Base-by-base conservation (phyloP, 2,888 invertebrate species). In the Melikaiella ostensackeni region DNA sequence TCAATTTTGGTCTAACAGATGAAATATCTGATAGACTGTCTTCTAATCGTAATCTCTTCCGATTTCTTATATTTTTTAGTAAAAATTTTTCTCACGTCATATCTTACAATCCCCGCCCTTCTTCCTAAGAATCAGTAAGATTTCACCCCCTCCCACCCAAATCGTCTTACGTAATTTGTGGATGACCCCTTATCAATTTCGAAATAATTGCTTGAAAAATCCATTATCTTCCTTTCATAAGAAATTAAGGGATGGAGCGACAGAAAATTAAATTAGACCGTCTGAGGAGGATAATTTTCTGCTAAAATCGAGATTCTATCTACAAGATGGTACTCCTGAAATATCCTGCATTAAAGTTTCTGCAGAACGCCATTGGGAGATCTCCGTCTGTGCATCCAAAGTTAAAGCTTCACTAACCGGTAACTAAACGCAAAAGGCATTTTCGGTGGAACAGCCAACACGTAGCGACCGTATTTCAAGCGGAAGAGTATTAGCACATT, bases 381-480 rank as follows among this genome's bases (percentile, higher is more conserved):
- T 33, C 16, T 19, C 9, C n/a, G 30, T 30, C 16, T 19, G 61
- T 30, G 27, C 30, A 61, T 61, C 9, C 19, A 61, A 33, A 33
- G 61, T 61, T 19, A 16, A 19, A 61, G 61, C 61, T 61, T 33
- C 61, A 33, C 61, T 61, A 61, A 61, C 30, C 8, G 61, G n/a
- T 30, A 30, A 61, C 61, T 19, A 33, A 61, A 61, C 9, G 33
- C 30, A 19, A 30, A 19, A 61, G 19, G 30, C 33, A 30, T 61
- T 61, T 8, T 3, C 8, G 19, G 8, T 8, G 16, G 30, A 35
- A 35, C 33, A 35, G n/a, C 50, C 4, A 27, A 46, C 81, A 81
- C 81, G 80, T 80, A 80, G 79, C 70, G 62, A 77, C 75, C 21
- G 77, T 81, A 80, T 81, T 81, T 81, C 76, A 79, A 63, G 76